Evolutionary conservation across 2,113 vertebrate species (phyloP).

Genomic region (Petromus typicus): DNA sequence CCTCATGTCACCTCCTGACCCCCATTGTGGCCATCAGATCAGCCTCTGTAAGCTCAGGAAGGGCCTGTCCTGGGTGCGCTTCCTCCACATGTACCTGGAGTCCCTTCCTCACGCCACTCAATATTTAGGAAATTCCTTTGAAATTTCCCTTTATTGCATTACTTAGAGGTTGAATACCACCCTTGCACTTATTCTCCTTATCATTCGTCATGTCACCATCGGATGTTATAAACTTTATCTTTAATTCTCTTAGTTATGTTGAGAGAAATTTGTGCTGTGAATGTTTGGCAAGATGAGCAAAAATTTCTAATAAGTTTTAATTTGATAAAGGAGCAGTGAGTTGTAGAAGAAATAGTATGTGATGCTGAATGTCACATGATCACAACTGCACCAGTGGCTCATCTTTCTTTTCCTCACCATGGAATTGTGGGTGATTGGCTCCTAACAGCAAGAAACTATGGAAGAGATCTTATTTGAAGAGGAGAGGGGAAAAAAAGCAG

Average conservation of each 20-base stretch:
- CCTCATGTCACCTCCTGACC: background rate
- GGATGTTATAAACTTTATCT: background rate
- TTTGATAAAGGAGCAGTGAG: background rate
- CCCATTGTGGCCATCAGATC: fast-evolving
- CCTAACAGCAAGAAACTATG: background rate
- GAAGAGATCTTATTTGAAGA: background rate
- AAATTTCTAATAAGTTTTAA: background rate
- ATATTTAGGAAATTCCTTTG: no score
- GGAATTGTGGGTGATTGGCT: background rate
- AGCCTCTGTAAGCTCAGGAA: background rate
- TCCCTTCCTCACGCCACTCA: no score
- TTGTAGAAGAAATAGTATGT: background rate
- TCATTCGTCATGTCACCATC: background rate
- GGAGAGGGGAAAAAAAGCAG: background rate
- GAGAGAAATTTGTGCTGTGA: background rate
- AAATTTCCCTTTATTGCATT: background rate
- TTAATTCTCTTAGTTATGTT: background rate
- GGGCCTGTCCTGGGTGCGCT: background rate
- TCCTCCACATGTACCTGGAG: background rate
- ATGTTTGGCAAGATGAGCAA: background rate
- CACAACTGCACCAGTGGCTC: background rate
- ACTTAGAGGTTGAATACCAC: background rate
- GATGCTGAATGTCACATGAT: background rate
- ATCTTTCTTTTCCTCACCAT: background rate
- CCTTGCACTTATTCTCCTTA: background rate